These are phyloP conservation scores for Brachyalestes nurse DNA, from an alignment of 2,797 vertebrate species.

Conservation along the genomic window DNA sequence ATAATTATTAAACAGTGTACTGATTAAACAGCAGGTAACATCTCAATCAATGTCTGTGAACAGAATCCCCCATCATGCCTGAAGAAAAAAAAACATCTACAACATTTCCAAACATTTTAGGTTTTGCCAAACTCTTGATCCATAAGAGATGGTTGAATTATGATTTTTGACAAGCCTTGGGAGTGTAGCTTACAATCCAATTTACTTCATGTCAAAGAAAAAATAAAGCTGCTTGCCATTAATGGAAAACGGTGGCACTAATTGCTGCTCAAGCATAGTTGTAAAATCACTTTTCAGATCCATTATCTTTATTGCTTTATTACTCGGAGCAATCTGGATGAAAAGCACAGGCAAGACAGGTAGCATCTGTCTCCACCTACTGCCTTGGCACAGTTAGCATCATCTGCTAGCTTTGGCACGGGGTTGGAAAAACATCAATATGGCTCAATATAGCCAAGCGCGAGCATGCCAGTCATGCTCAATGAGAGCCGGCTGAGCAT, in stretches of 20 bases:
- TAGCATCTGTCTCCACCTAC: slow-evolving; percentile 87
- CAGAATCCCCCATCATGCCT: not conserved
- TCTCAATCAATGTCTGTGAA: too few species aligned
- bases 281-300: slow-evolving; percentile 75
- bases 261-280: slow-evolving; percentile 70
- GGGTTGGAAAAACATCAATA: slow-evolving; percentile 82
- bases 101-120: not conserved
- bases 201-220: slow-evolving; percentile 20
- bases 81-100: not conserved
- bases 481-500: slow-evolving; percentile 51
- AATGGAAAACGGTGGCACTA: slow-evolving; percentile 65
- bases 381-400: slow-evolving; percentile 81
- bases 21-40: not conserved
- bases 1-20: not conserved
- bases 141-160: not conserved
- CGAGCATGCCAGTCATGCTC: slow-evolving; percentile 82
- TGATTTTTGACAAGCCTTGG: not conserved
- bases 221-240: slow-evolving; percentile 48
- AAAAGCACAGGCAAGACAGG: slow-evolving; percentile 77
- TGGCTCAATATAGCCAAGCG: slow-evolving; percentile 80
- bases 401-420: slow-evolving; percentile 83
- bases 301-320: slow-evolving; percentile 82
- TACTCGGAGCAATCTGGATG: slow-evolving; percentile 79
- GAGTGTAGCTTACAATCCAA: not conserved
- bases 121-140: not conserved